Conservation (phyloP, 2,888 invertebrate species). For the Melieria crassipennis region DNA sequence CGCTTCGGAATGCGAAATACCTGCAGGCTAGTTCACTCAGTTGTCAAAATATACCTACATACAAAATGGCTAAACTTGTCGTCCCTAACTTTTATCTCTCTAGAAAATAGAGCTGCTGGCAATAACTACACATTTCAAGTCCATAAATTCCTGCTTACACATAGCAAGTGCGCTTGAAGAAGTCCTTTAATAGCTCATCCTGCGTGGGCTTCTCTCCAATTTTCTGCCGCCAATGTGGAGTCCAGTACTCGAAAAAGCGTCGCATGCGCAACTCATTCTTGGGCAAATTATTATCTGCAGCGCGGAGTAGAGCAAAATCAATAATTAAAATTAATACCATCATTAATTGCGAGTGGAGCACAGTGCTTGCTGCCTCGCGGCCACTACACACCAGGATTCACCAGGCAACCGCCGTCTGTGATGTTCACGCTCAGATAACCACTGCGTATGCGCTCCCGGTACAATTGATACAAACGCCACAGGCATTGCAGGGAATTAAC, state of each 20-base stretch:
- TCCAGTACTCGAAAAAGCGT: constrained; percentile 67
- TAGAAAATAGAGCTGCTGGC: too few species aligned
- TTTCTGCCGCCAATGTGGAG: constrained; percentile 66
- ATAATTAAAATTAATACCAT: constrained; percentile 21
- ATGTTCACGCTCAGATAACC: constrained; percentile 58
- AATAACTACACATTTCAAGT: too few species aligned
- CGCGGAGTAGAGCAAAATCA: not conserved
- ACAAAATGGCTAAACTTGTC: too few species aligned
- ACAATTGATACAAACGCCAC: constrained; percentile 54
- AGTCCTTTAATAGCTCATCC: constrained; percentile 67
- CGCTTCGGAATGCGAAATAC: too few species aligned
- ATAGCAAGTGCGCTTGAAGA: constrained; percentile 69
- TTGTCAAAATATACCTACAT: too few species aligned
- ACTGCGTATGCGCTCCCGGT: constrained; percentile 51
- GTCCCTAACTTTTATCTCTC: too few species aligned
- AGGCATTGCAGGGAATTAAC: constrained; percentile 61
- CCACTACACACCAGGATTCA: constrained; percentile 58
- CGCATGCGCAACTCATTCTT: constrained; percentile 67
- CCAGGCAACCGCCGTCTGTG: constrained; percentile 52
- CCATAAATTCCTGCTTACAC: constrained; percentile 66
- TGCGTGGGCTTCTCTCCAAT: constrained; percentile 67
- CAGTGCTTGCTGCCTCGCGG: constrained; percentile 15
- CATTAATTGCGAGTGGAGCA: constrained; percentile 4
- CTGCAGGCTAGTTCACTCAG: too few species aligned
- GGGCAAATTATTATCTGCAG: constrained; percentile 61